phyloP scores from a whole-genome alignment of 1,140 invertebrate genomes.

The Nymphalis io region DNA sequence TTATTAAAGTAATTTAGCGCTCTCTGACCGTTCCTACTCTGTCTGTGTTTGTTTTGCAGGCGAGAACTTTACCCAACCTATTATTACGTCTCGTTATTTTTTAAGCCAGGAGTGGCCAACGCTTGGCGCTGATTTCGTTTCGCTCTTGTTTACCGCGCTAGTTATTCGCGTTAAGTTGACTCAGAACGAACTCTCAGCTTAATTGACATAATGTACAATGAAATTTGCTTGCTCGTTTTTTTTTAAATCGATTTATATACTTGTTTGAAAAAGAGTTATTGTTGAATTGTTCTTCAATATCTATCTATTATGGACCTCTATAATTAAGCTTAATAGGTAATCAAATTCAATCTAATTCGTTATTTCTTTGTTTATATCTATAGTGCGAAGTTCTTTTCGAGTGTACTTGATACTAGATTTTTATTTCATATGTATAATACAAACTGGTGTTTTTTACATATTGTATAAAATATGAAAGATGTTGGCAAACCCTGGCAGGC shows the following conservation, averaged over 20 bases:
- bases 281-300: no score
- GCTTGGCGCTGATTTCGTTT: conserved; percentile 14
- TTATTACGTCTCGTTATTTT: conserved; percentile 77
- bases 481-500: conserved; percentile 37
- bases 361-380: no score
- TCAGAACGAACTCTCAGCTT: conserved; percentile 3
- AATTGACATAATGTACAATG: conserved; percentile 21
- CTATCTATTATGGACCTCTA: no score
- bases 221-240: background rate
- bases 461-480: no score
- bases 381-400: no score
- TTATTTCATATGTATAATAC: no score
- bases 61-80: conserved; percentile 75
- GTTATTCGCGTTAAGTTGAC: conserved; percentile 15
- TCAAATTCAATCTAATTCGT: no score
- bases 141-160: conserved; percentile 22
- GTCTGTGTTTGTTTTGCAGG: conserved; percentile 76
- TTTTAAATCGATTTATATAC: background rate
- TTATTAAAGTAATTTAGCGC: conserved; percentile 77
- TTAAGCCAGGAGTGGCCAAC: conserved; percentile 60
- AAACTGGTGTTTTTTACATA: no score
- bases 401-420: no score
- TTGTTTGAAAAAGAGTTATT: background rate
- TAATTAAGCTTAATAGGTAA: background rate
- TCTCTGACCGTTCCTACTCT: conserved; percentile 56